Evolutionary conservation across 2,113 vertebrate genomes (phyloP).

Genomic region (Neolamprologus cancellatus): DNA sequence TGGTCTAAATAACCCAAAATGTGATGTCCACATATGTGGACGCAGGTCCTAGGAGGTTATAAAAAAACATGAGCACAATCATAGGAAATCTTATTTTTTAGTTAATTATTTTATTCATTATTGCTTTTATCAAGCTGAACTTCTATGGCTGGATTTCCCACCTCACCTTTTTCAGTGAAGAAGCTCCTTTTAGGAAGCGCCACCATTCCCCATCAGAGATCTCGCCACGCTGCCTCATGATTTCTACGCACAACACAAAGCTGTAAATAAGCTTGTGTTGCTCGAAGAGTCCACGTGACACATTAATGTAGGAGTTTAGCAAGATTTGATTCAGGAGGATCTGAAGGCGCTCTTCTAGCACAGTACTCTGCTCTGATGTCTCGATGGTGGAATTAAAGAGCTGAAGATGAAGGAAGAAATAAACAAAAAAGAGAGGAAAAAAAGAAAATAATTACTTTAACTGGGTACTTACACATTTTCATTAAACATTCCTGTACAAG

Average conservation of each 20-base stretch:
- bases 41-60: background rate
- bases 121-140: background rate
- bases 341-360: conserved; percentile 67
- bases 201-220: conserved; percentile 73
- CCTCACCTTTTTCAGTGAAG: conserved; percentile 71
- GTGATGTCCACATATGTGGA: background rate
- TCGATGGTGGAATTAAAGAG: conserved; percentile 77
- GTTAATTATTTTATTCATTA: background rate
- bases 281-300: conserved; percentile 76
- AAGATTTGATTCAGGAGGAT: conserved; percentile 70
- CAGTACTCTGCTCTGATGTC: conserved; percentile 51
- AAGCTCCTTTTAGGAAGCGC: conserved; percentile 69
- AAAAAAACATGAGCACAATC: background rate
- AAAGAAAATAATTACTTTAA: background rate
- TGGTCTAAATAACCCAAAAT: background rate
- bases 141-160: background rate
- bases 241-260: conserved; percentile 77
- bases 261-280: conserved; percentile 79
- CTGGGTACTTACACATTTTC: background rate
- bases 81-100: background rate
- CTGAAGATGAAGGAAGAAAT: conserved; percentile 25
- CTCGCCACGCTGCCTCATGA: conserved; percentile 64
- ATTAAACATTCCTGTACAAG: background rate
- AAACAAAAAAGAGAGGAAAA: background rate
- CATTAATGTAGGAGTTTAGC: conserved; percentile 60